Evolutionary conservation across 1,140 invertebrate genomes (phyloP), one percentile per base, ranked within the genome.

Genomic region (Scaptodrosophila lebanonensis): DNA sequence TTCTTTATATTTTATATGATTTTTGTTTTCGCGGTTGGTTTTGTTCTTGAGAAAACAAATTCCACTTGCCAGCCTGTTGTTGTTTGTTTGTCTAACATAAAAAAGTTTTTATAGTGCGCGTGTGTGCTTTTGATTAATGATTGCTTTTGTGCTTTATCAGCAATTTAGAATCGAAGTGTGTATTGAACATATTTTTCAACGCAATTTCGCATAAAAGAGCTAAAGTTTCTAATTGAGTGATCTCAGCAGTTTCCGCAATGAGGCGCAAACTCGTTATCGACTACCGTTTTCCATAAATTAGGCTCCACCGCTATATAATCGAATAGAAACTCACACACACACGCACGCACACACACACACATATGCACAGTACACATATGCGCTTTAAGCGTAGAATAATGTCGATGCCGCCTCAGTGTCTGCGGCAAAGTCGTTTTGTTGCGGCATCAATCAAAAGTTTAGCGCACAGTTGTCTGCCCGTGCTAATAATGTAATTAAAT

Each of bases 401-500:
- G 22, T 25, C 8, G 3, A 4, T 25, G 22, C 22, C 32, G 32
- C 32, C 32, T 33, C 9, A 4, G 3, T 47, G 20, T 36, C 27
- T 71, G 67, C 38, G 67, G 67, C 49, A 13, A 39, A 66, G 73
- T n/a, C 75, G 68, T 66, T 82, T 82, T 62, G 67, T 36, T 61
- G 75, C 75, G 75, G 75, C 73, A 69, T 82, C 75, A 75, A 75
- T 82, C 75, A 79, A 79, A 82, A 69, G 73, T 9, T 43, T 12
- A 50, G 32, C 5, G 32, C 12, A 2, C 3, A 33, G 3, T n/a
- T n/a, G n/a, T n/a, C n/a, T 33, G 12, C 32, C 39, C 75, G 57
- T 63, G 66, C 75, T 79, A 79, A 79, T 79, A 79, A 79, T 79
- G 75, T 79, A 79, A 79, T 79, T 79, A 79, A 79, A 70, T 79